A percentile compares a stretch with the other conserved stretches of the same genome.
These are phyloP conservation scores for Calephelis nemesis DNA, from an alignment of 1,140 invertebrate species.

Conservation along the genomic window DNA sequence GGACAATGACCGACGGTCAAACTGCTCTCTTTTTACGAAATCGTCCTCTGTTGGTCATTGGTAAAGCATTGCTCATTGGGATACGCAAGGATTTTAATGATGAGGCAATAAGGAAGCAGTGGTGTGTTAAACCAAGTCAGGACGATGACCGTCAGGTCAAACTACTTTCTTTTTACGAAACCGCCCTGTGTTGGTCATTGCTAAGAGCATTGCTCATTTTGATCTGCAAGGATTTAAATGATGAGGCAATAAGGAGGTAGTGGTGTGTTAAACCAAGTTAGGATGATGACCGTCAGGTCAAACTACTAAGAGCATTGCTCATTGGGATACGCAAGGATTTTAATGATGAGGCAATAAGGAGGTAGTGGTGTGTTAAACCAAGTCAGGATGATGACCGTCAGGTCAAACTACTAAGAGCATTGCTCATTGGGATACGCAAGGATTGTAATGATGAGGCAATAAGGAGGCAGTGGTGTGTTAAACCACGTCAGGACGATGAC, in stretches of 20 bases:
- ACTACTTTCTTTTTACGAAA: too few species aligned
- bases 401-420: neutral
- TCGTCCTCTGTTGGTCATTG: too few species aligned
- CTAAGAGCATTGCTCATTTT: too few species aligned
- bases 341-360: neutral
- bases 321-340: too few species aligned
- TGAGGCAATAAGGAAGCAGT: neutral
- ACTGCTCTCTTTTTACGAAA: too few species aligned
- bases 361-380: neutral
- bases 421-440: too few species aligned
- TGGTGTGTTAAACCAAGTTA: neutral
- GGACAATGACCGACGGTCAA: neutral
- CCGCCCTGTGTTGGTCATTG: too few species aligned
- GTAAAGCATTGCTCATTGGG: too few species aligned
- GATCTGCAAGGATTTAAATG: too few species aligned
- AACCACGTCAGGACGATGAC: slow-evolving; percentile 14
- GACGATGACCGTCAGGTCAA: neutral
- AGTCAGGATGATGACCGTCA: slow-evolving; percentile 5
- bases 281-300: neutral
- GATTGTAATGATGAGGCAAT: neutral
- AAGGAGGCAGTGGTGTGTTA: neutral
- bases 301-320: too few species aligned
- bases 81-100: too few species aligned
- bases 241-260: neutral
- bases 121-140: neutral